These are phyloP conservation scores for Laticauda colubrina DNA, from an alignment of 2,113 vertebrate genomes.

Conservation along the genomic window DNA sequence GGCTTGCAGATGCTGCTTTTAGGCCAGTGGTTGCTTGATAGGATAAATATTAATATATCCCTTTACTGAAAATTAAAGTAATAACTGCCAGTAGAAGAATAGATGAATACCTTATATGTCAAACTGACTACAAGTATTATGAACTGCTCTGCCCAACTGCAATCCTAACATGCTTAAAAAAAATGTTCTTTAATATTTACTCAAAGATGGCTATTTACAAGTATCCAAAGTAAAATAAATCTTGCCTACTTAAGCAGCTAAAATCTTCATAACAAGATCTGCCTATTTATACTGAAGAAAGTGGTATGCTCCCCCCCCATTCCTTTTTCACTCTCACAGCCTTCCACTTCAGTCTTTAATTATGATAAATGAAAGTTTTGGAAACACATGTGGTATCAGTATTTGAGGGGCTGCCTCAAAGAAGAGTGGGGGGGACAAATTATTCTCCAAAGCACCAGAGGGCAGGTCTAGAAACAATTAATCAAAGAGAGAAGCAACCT, in stretches of 20 bases:
- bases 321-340: background rate
- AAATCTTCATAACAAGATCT: background rate
- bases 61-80: background rate
- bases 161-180: background rate
- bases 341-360: background rate
- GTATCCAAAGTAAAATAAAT: background rate
- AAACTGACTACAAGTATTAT: background rate
- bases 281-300: background rate
- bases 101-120: background rate
- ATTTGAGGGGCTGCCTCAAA: no score
- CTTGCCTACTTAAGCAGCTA: background rate
- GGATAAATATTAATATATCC: background rate
- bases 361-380: background rate
- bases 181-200: background rate
- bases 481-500: no score
- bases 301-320: background rate
- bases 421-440: no score
- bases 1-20: background rate
- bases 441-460: no score
- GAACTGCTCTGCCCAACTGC: background rate
- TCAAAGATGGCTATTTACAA: background rate
- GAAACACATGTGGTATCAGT: background rate
- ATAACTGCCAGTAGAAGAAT: background rate
- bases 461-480: no score
- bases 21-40: background rate